Evolutionary conservation across 2,797 vertebrate genomes (phyloP).

Genomic region (Phrynocephalus guinanensis): DNA sequence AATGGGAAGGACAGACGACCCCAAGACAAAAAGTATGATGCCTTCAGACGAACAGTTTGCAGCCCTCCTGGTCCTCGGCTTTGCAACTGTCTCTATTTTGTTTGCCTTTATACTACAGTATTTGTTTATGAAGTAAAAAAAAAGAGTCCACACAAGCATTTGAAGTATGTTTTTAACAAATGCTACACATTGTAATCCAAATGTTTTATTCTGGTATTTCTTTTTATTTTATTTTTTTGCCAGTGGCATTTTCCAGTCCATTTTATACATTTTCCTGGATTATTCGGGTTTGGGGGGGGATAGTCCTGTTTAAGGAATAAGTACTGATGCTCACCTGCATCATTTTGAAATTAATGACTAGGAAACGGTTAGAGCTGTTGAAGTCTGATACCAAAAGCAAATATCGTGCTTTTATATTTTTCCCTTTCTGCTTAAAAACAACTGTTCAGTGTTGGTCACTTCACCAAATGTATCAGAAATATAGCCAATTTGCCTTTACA

Average conservation of each 20-base stretch:
- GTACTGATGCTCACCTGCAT: constrained; percentile 85
- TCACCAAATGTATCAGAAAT: constrained; percentile 67
- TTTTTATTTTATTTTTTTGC: constrained; percentile 72
- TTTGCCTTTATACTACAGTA: constrained; percentile 98
- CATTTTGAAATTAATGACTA: constrained; percentile 88
- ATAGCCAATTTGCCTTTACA: constrained; percentile 73
- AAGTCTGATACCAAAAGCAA: constrained; percentile 77
- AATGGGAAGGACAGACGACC: constrained; percentile 73
- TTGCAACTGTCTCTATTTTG: constrained; percentile 91
- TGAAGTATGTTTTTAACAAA: constrained; percentile 84
- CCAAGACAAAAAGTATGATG: constrained; percentile 85
- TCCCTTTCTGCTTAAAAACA: neutral
- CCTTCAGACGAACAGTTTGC: constrained; percentile 96
- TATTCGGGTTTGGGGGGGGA: neutral
- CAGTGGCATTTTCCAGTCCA: constrained; percentile 71
- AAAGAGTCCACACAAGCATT: constrained; percentile 77
- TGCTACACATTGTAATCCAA: constrained; percentile 86
- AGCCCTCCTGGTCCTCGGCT: constrained; percentile 91
- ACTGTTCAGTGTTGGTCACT: neutral
- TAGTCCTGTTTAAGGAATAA: constrained; percentile 76
- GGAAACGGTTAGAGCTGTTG: constrained; percentile 80
- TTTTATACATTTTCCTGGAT: constrained; percentile 82
- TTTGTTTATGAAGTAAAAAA: constrained; percentile 96
- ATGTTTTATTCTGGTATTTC: constrained; percentile 83
- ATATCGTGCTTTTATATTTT: constrained; percentile 11